These are phyloP conservation scores for Drosophila meridionalis DNA, from an alignment of 2,888 invertebrate genomes.

Conservation along the genomic window DNA sequence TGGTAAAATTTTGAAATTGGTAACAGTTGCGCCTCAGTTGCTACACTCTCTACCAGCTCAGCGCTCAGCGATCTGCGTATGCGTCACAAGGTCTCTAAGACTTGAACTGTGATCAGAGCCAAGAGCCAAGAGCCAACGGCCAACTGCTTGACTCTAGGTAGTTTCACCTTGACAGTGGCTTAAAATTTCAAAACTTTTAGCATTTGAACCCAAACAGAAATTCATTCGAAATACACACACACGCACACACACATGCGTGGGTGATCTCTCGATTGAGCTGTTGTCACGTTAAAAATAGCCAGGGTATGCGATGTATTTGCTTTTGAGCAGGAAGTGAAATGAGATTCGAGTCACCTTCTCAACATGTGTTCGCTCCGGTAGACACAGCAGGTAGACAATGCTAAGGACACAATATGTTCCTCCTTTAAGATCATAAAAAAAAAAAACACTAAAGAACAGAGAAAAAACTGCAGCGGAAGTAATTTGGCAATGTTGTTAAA, in stretches of 20 bases:
- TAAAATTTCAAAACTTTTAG: constrained; percentile 48
- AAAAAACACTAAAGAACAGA: not conserved
- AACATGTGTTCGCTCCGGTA: constrained; percentile 23
- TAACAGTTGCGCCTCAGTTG: constrained; percentile 6
- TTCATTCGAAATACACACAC: constrained; percentile 38
- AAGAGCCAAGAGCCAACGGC: constrained; percentile 28
- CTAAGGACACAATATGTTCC: constrained; percentile 22
- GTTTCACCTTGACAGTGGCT: constrained; percentile 73
- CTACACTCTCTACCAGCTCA: not conserved
- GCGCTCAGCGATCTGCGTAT: constrained; percentile 9
- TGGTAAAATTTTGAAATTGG: constrained; percentile 21
- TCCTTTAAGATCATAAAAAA: constrained; percentile 15
- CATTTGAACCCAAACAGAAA: constrained; percentile 41
- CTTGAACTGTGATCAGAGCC: constrained; percentile 6
- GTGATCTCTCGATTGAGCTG: constrained; percentile 55
- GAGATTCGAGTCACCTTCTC: constrained; percentile 48
- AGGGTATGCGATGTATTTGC: constrained; percentile 16
- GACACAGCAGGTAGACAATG: constrained; percentile 37
- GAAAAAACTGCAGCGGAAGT: constrained; percentile 46
- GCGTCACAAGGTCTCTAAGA: constrained; percentile 52
- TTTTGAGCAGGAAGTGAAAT: constrained; percentile 67
- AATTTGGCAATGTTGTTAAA: constrained; percentile 35
- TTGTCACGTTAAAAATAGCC: constrained; percentile 66
- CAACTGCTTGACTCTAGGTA: constrained; percentile 63
- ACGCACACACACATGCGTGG: constrained; percentile 17